Conservation (phyloP, 2,113 vertebrate genomes). For the Lasiurus cinereus region DNA sequence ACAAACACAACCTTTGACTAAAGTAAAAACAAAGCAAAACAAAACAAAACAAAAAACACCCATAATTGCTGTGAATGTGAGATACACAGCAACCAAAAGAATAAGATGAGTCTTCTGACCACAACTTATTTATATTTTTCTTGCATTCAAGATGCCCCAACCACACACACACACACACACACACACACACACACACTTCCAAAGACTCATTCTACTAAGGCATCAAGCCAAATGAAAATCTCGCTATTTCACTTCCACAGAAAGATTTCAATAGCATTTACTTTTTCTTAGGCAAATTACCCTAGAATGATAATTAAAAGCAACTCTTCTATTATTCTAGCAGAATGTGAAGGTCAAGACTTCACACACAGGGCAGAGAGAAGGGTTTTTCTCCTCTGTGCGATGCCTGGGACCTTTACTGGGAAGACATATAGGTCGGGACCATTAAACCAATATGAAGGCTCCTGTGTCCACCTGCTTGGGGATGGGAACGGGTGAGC, state of each 20-base stretch:
- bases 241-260: neutral
- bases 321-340: neutral
- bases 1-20: neutral
- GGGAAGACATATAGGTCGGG: neutral
- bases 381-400: neutral
- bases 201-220: neutral
- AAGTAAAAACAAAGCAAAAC: neutral
- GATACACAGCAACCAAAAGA: neutral
- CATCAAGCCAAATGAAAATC: neutral
- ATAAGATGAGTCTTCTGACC: neutral
- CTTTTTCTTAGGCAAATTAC: neutral
- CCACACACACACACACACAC: neutral
- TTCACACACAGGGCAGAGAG: neutral
- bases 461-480: neutral
- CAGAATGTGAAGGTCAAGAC: neutral
- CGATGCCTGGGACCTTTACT: neutral
- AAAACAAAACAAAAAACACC: neutral
- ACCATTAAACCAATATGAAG: neutral
- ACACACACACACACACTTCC: neutral
- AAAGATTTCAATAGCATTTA: neutral
- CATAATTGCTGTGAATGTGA: neutral
- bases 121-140: neutral
- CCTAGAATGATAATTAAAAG: neutral
- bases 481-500: neutral
- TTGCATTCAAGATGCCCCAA: neutral